Conservation (phyloP, 2,113 vertebrate species). For the Paradoxurus hermaphroditus region DNA sequence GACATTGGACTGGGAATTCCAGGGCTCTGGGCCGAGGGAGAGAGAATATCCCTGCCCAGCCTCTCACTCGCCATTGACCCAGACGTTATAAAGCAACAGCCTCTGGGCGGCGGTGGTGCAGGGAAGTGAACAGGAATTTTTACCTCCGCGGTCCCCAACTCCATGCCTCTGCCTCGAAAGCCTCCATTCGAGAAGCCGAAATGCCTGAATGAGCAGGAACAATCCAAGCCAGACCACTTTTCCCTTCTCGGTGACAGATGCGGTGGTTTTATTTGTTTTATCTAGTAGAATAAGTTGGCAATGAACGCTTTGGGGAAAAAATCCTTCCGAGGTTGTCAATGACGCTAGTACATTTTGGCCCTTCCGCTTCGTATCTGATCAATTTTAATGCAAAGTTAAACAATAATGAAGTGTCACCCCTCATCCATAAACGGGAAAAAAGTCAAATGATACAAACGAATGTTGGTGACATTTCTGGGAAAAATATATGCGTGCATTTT, state of each 20-base stretch:
- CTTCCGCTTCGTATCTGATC: not conserved
- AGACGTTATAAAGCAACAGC: not conserved
- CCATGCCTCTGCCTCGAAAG: not conserved
- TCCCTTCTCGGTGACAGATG: not conserved
- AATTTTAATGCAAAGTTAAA: not conserved
- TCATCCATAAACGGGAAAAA: not conserved
- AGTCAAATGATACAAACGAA: not conserved
- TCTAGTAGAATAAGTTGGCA: not conserved
- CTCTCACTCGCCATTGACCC: not conserved
- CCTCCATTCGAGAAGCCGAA: not conserved
- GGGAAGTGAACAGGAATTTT: not conserved
- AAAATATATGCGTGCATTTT: not conserved
- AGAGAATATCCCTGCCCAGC: too few relatives aligned
- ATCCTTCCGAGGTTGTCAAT: not conserved
- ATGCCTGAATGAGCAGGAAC: not conserved
- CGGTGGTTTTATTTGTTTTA: not conserved
- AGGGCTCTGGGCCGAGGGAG: fast-evolving
- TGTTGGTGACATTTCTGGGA: not conserved
- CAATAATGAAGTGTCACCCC: not conserved
- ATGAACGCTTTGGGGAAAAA: not conserved
- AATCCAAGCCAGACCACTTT: too few relatives aligned
- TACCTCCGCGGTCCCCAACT: not conserved
- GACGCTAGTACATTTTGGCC: not conserved
- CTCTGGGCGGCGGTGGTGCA: not conserved
- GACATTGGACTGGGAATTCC: not conserved